Percentiles rank a stretch among this genome's conserved stretches.
Conservation (phyloP, 2,888 invertebrate genomes). For the Seira ritae region DNA sequence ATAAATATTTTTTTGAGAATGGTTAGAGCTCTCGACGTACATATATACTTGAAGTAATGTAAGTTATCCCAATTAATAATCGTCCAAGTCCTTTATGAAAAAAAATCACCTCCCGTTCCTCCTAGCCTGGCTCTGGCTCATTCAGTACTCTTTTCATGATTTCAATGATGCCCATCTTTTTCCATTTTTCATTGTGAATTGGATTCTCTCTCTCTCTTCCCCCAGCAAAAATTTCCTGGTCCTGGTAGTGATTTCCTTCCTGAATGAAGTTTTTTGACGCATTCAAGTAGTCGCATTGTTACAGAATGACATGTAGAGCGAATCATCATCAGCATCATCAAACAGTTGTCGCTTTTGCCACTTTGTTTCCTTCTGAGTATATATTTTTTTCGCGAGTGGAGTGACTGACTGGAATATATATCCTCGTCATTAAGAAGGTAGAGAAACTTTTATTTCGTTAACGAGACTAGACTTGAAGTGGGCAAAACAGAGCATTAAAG, state of each 20-base stretch:
- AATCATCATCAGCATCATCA: slow-evolving; percentile 22
- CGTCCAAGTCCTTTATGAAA: slow-evolving; percentile 15
- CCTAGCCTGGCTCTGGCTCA: background rate
- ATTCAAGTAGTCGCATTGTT: too few species aligned
- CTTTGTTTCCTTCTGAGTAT: slow-evolving; percentile 17
- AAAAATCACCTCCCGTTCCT: background rate
- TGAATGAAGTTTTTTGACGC: too few species aligned
- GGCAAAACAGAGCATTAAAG: background rate
- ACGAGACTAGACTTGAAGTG: background rate
- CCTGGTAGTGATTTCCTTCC: too few species aligned
- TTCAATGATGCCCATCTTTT: slow-evolving; percentile 16
- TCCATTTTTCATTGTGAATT: slow-evolving; percentile 32
- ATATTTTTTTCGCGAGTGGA: slow-evolving; percentile 39
- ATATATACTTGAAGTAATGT: slow-evolving; percentile 9
- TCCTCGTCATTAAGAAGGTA: slow-evolving; percentile 35
- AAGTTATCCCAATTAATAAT: slow-evolving; percentile 52
- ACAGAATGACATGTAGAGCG: slow-evolving; percentile 48
- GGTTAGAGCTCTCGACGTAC: too few species aligned
- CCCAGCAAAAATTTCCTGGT: too few species aligned
- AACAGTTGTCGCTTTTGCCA: background rate
- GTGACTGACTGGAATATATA: slow-evolving; percentile 60
- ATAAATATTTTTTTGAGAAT: too few species aligned
- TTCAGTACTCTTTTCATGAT: background rate
- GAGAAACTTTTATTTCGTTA: background rate
- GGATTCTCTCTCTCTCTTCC: slow-evolving; percentile 15